Evolutionary conservation across 1,140 invertebrate species (phyloP), one percentile per base, ranked within the genome.

Genomic region (Phthorimaea operculella): DNA sequence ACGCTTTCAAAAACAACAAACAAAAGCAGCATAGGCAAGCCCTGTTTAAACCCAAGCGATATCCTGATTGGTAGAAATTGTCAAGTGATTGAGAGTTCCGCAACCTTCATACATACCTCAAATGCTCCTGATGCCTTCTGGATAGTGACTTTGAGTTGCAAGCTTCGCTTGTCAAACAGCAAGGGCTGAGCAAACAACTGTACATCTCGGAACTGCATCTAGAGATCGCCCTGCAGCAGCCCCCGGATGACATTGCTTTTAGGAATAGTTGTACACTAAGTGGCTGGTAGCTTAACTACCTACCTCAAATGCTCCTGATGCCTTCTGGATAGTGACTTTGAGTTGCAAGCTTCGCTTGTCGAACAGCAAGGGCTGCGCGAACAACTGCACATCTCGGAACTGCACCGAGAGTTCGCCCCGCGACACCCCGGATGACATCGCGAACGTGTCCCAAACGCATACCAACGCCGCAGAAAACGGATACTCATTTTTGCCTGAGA

Each of bases 381-480:
- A 57, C 3, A 75, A 53, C 1, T 66, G 54, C 9, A 77, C 54
- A 14, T 77, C 60, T 0, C 34, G n/a, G 53, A 75, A 79, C n/a
- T 66, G 44, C 1, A 76, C 74, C 0, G 70, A 62, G 0, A 68
- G 11, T 9, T 59, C 11, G 33, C 68, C 68, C 28, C 58, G 65
- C 4, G 55, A 54, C 10, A 53, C 47, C 0, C 53, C 51, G 14
- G 59, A 17, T 4, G 55, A 44, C 75, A 78, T 78, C 0, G 72
- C 64, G 7, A 74, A 50, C 1, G 70, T 73, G 11, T 78, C 74
- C 72, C 76, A 78, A 28, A 64, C 67, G 16, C 60, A 54, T 0
- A 72, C 59, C 12, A 78, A 54, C 4, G 57, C 55, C 8, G 63
- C 72, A 6, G 73, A 51, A 39, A 66, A 75, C 5, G 76, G 76